Evolutionary conservation across 1,140 invertebrate genomes (phyloP).

Genomic region (Argopecten irradians): DNA sequence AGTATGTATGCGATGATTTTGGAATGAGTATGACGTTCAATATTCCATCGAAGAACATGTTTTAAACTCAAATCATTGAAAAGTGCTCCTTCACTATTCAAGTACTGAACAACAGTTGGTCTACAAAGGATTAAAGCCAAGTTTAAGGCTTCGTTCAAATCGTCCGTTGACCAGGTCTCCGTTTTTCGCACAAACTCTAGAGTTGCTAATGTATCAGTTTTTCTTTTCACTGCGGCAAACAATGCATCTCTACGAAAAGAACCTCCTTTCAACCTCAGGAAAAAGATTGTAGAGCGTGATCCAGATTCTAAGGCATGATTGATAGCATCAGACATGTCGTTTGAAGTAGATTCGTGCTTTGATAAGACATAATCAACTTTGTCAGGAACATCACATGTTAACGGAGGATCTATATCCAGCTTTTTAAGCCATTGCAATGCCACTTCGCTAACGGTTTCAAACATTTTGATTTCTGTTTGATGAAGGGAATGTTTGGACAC

Average conservation of each 20-base stretch:
- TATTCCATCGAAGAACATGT: background rate
- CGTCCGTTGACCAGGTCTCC: background rate
- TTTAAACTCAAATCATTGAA: background rate
- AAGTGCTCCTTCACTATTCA: background rate
- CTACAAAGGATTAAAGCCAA: background rate
- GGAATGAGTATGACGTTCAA: background rate
- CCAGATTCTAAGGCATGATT: background rate
- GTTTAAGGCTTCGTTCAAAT: background rate
- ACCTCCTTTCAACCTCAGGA: background rate
- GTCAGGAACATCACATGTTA: background rate
- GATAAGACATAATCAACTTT: background rate
- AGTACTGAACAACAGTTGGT: background rate
- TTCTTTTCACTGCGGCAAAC: background rate
- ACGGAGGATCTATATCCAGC: too few species aligned
- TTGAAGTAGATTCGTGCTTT: background rate
- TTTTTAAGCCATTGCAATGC: background rate
- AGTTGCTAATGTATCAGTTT: background rate
- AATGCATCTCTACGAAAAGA: background rate
- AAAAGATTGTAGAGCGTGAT: background rate
- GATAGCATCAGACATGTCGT: background rate
- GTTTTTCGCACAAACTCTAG: background rate
- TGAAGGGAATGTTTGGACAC: too few species aligned
- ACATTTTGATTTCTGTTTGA: too few species aligned
- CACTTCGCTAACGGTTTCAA: too few species aligned
- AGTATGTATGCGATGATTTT: background rate